Percentiles rank a stretch among this genome's conserved stretches.
Conservation (phyloP, 35 echinoderm and acorn worm species). For the Strongylocentrotus purpuratus region DNA sequence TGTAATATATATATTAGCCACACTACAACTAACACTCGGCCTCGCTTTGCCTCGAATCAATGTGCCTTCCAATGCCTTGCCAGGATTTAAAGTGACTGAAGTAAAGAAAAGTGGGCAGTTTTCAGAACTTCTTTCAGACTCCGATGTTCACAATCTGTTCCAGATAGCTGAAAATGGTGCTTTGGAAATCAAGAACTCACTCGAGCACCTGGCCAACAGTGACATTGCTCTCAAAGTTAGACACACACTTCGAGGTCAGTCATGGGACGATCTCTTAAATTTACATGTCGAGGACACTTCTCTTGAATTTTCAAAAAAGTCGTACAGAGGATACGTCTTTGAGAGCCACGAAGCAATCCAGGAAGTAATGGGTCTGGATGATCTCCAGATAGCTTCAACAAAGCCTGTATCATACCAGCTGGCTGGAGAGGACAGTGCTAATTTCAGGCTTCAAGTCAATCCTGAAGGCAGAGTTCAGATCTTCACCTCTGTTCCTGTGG, state of each 20-base stretch:
- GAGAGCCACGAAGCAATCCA: neutral
- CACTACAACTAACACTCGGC: slow-evolving; percentile 6
- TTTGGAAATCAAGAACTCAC: slow-evolving; percentile 30
- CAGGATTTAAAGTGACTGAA: slow-evolving; percentile 32
- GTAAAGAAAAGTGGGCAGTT: neutral
- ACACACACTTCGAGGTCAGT: neutral
- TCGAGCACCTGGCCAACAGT: slow-evolving; percentile 34
- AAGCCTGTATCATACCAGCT: slow-evolving; percentile 45
- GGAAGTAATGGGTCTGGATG: slow-evolving; percentile 15
- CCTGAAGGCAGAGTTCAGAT: slow-evolving; percentile 3
- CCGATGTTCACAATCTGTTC: neutral
- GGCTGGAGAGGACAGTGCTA: neutral
- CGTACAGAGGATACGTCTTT: neutral
- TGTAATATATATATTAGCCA: slow-evolving; percentile 30
- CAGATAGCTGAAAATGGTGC: slow-evolving; percentile 47
- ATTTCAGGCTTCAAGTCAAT: neutral
- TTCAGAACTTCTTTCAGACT: slow-evolving; percentile 28
- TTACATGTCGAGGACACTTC: neutral
- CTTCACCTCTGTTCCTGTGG: neutral
- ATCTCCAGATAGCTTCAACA: neutral
- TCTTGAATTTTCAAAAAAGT: neutral
- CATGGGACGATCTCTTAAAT: slow-evolving; percentile 26
- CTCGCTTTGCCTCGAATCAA: slow-evolving; percentile 23
- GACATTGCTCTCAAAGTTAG: slow-evolving; percentile 36
- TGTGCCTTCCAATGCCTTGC: slow-evolving; percentile 49